Base-by-base conservation (phyloP, 2,888 invertebrate species). In the Chrysopilus asiliformis region DNA sequence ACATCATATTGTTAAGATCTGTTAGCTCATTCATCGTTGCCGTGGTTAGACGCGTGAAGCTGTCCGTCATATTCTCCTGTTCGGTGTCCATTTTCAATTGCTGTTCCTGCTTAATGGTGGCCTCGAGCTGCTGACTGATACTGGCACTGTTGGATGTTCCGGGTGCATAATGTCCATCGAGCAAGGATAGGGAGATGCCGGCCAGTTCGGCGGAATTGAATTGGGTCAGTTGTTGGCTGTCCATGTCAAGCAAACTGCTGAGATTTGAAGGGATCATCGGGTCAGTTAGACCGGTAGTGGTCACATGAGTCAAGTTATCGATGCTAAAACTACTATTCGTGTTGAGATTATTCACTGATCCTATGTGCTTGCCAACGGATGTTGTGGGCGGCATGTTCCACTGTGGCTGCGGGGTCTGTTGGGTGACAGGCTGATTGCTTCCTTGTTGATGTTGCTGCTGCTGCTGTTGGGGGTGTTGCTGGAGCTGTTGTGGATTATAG, bases 191-290 rank as follows among this genome's bases (percentile, higher is more conserved):
- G 29, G 62, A 61, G 19, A 69, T 55, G 27, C 65, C 66, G 34
- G 68, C 66, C 39, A 72, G 63, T 43, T 72, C 71, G 39, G 64
- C 62, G 2, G 70, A 70, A 49, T 65, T 66, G 25, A 70, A 59
- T 40, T 58, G 60, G 35, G 64, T 57, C 43, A 67, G 47, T 44
- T 67, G 65, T 36, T 63, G 65, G 43, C 63, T 67, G 45, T 68
- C 68, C 47, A 68, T 57, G 49, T 64, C 64, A 16, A 66, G 42
- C 28, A 66, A 51, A 41, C 55, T 63, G 45, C 58, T 60, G 36
- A 60, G 41, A 48, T 56, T 57, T 7, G 19, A 14, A 9, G 4
- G 28, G n/a, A 14, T n/a, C 13, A 24, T 22, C 30, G 22, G 17
- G n/a, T n/a, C n/a, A n/a, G n/a, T n/a, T n/a, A n/a, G n/a, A n/a